Evolutionary conservation across 2,797 vertebrate genomes (phyloP), one percentile per base, ranked within the genome.

Genomic region (Smutsia gigantea): DNA sequence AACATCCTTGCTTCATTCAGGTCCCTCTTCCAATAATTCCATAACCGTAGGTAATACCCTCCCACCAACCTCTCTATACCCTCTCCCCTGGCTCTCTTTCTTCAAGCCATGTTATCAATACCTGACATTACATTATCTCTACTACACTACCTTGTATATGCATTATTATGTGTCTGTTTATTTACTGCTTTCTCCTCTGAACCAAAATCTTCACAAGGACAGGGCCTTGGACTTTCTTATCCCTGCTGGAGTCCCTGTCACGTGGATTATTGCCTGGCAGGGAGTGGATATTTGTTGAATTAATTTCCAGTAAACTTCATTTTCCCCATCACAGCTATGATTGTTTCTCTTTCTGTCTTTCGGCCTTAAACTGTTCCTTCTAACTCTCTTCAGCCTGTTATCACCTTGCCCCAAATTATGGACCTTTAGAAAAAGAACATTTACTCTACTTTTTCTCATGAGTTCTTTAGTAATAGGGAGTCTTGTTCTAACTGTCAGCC

Each of bases 291-390:
- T 14, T 83, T 92, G 59, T 75, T 71, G 51, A 87, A 69, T 91
- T 75, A n/a, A 51, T 23, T 75, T 94, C 96, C 19, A 89, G 11
- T 81, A 53, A 61, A n/a, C 51, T 59, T 83, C 13, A 42, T 51
- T 92, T 91, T 72, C 55, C 71, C 8, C 23, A 11, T 64, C 2
- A 5, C 46, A 69, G 90, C 53, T 49, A 15, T n/a, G 57, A 51
- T 68, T 94, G 46, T 15, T 51, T 92, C 93, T 93, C 12, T 71
- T 69, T 93, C 23, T 87, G 21, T n/a, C 42, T 92, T 87, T n/a
- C 53, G 42, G 49, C 4, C 18, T 85, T 81, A 31, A 49, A 18
- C 19, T 88, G 37, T 88, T 84, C 46, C 55, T 96, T 91, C 27
- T 42, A 78, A 68, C 34, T 95, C 2, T 74, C 14, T 37, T 71